Base-by-base conservation (phyloP, 2,888 invertebrate genomes). In the Pseudeuparius sepicola region DNA sequence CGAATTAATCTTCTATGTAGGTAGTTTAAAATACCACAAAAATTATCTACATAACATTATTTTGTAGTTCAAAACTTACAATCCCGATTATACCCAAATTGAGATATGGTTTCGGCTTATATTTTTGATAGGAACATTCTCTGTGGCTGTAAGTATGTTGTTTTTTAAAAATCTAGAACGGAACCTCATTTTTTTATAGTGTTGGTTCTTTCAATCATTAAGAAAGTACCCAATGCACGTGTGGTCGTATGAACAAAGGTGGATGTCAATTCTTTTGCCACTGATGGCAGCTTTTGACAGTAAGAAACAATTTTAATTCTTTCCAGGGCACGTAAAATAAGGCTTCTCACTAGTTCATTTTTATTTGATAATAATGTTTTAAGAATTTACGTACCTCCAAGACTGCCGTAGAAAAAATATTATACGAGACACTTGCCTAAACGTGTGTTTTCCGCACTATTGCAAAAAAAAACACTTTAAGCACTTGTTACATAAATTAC, bases 161-260 rank as follows among this genome's bases (percentile, higher is more conserved):
- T 15, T 26, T 6, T 14, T 10, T 18, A 26, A n/a, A 5, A 15
- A 12, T 16, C n/a, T n/a, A n/a, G n/a, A n/a, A n/a, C n/a, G n/a
- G n/a, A n/a, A n/a, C n/a, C n/a, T n/a, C n/a, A n/a, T n/a, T n/a
- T 57, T 47, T 31, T 70, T 71, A 43, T 65, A 96, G 96, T 89
- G 89, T 57, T 88, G 90, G 84, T 94, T 90, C 61, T 85, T 86
- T 20, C 86, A 90, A 61, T 77, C 83, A 0, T 66, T 97, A 46
- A 70, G 89, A 47, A 86, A 83, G 57, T 96, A 88, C 63, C 77
- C 85, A 0, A 69, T 88, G 25, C 75, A 80, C 49, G 92, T 94
- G 61, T 97, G 94, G 96, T 90, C 94, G 1, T 89, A 94, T 52
- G 97, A 97, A 62, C 96, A 97, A 59, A 90, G 87, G 61, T 97